Evolutionary conservation across 2,888 invertebrate genomes (phyloP).

Genomic region (Eupithecia centaureata): DNA sequence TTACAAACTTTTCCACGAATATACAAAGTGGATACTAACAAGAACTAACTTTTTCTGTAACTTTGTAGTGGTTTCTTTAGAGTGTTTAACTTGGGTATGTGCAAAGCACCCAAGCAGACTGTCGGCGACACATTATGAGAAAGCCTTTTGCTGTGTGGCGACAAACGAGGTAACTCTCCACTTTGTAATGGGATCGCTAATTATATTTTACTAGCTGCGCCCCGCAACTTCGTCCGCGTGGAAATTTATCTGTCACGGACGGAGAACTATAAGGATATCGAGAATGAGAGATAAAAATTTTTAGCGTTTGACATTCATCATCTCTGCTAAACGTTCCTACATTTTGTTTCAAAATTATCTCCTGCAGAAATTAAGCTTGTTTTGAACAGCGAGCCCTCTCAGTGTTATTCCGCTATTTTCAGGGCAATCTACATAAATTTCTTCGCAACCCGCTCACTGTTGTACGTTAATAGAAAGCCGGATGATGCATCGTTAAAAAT

Average conservation of each 20-base stretch:
- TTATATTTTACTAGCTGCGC: too few relatives aligned
- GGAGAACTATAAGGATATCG: too few relatives aligned
- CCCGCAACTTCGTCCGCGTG: too few relatives aligned
- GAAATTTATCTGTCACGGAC: too few relatives aligned
- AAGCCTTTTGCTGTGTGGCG: conserved; percentile 19
- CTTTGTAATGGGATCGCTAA: neutral
- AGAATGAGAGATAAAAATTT: too few relatives aligned
- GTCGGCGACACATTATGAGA: conserved; percentile 14
- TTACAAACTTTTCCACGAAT: neutral
- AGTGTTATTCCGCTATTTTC: conserved; percentile 36
- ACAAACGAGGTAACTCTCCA: conserved; percentile 17
- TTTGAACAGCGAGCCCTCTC: conserved; percentile 27
- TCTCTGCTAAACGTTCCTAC: conserved; percentile 10
- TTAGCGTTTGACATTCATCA: neutral
- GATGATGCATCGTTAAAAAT: neutral
- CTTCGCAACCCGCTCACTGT: conserved; percentile 24
- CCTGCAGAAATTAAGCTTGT: conserved; percentile 31
- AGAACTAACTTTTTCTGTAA: neutral
- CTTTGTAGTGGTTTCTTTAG: neutral
- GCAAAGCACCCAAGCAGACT: neutral
- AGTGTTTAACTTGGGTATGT: neutral
- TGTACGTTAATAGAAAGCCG: conserved; percentile 12
- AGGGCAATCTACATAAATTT: conserved; percentile 39
- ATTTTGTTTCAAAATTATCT: conserved; percentile 30
- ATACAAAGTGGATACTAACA: neutral